Conservation (phyloP, 2,797 vertebrate genomes). For the Cygnus olor region DNA sequence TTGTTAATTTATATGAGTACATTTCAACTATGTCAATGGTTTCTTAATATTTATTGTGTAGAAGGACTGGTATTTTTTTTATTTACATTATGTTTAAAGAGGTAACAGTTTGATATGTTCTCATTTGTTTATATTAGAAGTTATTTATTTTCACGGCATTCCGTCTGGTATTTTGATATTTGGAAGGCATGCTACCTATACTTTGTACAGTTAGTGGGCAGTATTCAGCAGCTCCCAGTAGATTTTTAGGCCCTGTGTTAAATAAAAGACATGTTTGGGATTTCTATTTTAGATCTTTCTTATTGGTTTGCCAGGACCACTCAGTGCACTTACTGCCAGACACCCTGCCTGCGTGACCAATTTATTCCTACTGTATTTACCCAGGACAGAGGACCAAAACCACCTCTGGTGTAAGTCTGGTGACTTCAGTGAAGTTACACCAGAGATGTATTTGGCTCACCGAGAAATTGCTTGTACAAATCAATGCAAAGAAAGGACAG, state of each 20-base stretch:
- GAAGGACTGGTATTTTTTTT: constrained; percentile 88
- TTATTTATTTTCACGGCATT: constrained; percentile 89
- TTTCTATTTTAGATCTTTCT: constrained; percentile 76
- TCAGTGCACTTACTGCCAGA: constrained; percentile 70
- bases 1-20: constrained; percentile 90
- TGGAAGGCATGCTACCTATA: constrained; percentile 86
- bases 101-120: constrained; percentile 87
- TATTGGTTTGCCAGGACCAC: constrained; percentile 72
- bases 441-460: constrained; percentile 66
- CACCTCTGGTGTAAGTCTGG: constrained; percentile 68
- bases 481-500: constrained; percentile 61
- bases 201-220: constrained; percentile 86
- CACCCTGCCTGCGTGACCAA: constrained; percentile 63
- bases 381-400: constrained; percentile 62
- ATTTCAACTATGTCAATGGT: constrained; percentile 88
- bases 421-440: constrained; percentile 70
- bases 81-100: constrained; percentile 88
- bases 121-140: constrained; percentile 88
- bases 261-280: constrained; percentile 80
- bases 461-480: constrained; percentile 44
- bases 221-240: constrained; percentile 84
- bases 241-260: constrained; percentile 81
- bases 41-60: constrained; percentile 90
- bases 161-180: constrained; percentile 85
- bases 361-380: constrained; percentile 70